Conservation (phyloP, 1,140 invertebrate species). For the Drosophila bocki region DNA sequence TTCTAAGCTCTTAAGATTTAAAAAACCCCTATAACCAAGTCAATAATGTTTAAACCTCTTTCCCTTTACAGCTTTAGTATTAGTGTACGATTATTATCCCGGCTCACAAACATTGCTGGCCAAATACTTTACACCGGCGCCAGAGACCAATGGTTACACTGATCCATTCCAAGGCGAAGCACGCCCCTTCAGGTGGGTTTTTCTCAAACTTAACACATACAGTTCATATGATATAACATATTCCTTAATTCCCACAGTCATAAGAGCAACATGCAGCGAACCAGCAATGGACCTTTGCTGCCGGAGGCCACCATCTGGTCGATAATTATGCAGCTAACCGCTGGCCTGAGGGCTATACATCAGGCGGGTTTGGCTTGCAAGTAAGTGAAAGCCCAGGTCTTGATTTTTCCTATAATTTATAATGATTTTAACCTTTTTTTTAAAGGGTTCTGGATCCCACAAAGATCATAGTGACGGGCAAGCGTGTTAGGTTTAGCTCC, state of each 20-base stretch:
- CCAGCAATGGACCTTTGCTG: conserved; percentile 90
- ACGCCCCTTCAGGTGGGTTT: conserved; percentile 87
- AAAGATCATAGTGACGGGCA: conserved; percentile 93
- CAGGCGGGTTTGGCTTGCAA: conserved; percentile 91
- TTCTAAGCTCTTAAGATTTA: not conserved
- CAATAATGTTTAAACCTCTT: not conserved
- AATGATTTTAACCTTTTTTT: conserved; percentile 36
- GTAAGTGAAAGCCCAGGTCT: conserved; percentile 68
- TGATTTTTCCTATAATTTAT: not conserved
- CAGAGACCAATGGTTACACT: conserved; percentile 89
- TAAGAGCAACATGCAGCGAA: conserved; percentile 89
- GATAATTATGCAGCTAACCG: conserved; percentile 97
- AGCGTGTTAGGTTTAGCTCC: conserved; percentile 92
- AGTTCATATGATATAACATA: not conserved
- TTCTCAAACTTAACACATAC: not conserved
- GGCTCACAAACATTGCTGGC: conserved; percentile 94
- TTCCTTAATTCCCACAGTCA: conserved; percentile 86
- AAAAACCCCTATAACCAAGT: not conserved
- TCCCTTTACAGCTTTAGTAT: conserved; percentile 92
- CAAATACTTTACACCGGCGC: conserved; percentile 91
- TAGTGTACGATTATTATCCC: conserved; percentile 98
- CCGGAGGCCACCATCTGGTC: conserved; percentile 97
- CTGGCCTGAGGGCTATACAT: conserved; percentile 96
- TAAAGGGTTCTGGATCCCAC: conserved; percentile 93
- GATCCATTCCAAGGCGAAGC: conserved; percentile 94